phyloP scores from a whole-genome alignment of 1,140 invertebrate genomes.

The Conopomorpha cramerella region DNA sequence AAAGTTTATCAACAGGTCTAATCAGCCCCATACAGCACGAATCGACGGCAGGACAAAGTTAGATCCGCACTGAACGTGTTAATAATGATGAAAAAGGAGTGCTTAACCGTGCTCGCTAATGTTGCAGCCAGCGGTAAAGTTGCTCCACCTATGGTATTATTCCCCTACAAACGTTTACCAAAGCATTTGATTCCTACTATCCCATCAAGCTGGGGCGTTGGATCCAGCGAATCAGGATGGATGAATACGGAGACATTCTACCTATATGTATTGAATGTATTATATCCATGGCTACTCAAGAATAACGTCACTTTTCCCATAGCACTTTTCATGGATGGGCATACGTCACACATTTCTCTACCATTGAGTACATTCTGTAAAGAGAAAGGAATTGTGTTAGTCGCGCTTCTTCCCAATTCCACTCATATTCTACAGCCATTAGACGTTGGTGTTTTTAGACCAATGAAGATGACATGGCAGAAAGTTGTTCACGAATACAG shows the following conservation, averaged over 20 bases:
- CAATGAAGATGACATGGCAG: neutral
- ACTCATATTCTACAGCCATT: constrained; percentile 2
- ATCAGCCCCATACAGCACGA: too few relatives aligned
- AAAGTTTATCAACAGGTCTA: too few relatives aligned
- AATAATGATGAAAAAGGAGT: neutral
- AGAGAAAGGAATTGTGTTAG: constrained; percentile 2
- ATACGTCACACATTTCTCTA: constrained; percentile 3
- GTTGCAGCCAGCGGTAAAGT: neutral
- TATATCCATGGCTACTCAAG: neutral
- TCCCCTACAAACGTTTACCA: neutral
- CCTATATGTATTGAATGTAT: neutral
- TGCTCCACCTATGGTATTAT: neutral
- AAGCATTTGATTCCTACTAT: neutral
- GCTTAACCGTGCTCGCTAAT: neutral
- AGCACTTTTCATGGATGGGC: neutral
- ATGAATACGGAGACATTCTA: neutral
- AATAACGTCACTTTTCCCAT: neutral
- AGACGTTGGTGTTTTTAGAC: neutral
- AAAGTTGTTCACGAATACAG: neutral
- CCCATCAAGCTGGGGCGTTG: neutral
- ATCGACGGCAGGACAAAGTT: too few relatives aligned
- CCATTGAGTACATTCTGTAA: constrained; percentile 1
- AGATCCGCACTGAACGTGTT: too few relatives aligned
- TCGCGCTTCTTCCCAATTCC: constrained; percentile 3
- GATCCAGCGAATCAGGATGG: neutral